Conservation (phyloP, 2,797 vertebrate species). For the Poliocrania exsul region DNA sequence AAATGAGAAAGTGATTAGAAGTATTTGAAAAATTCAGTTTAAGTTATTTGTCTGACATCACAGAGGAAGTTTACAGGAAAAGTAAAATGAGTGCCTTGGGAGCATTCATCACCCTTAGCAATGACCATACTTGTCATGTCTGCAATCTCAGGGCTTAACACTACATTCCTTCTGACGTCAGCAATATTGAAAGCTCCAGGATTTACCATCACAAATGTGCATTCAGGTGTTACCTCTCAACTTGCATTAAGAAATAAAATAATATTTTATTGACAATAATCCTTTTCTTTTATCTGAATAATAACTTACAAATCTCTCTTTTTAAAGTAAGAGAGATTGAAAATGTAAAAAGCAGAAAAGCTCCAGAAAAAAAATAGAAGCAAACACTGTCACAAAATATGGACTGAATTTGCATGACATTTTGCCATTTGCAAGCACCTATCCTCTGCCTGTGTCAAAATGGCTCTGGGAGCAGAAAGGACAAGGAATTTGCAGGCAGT, state of each 20-base stretch:
- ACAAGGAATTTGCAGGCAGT: background rate
- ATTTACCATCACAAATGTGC: background rate
- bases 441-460: background rate
- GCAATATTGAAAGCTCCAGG: background rate
- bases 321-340: background rate
- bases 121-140: background rate
- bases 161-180: background rate
- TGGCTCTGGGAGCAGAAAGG: background rate
- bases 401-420: background rate
- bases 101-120: background rate
- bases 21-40: background rate
- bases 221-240: background rate
- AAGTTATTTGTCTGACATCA: background rate
- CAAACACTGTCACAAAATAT: background rate
- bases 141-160: background rate
- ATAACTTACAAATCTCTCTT: background rate
- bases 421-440: background rate
- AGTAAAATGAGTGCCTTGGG: background rate
- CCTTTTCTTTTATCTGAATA: background rate
- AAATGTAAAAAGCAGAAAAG: background rate
- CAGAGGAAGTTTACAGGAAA: background rate
- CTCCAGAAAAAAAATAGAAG: background rate
- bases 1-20: background rate
- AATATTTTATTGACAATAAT: background rate
- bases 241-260: background rate